A percentile compares a stretch with the other conserved stretches of the same genome.
Evolutionary conservation across 1,140 invertebrate species (phyloP).

Genomic region (Parasteatoda tepidariorum): DNA sequence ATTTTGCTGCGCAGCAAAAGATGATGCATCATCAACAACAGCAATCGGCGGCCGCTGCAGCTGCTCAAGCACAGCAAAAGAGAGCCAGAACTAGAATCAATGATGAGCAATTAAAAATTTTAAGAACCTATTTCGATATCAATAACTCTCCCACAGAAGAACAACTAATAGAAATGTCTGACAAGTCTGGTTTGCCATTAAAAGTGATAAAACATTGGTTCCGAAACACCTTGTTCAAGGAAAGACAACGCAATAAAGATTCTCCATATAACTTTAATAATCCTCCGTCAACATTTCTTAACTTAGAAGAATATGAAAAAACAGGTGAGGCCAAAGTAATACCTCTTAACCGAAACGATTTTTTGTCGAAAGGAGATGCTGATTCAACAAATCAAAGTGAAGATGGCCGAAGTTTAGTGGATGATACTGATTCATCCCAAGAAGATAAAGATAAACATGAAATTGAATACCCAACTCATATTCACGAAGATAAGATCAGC

Average conservation of each 20-base stretch:
- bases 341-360: constrained; percentile 71
- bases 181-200: constrained; percentile 93
- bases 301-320: constrained; percentile 98
- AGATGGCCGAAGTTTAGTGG: constrained; percentile 42
- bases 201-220: constrained; percentile 99
- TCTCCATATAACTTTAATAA: constrained; percentile 99
- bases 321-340: constrained; percentile 96
- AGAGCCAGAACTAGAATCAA: constrained; percentile 95
- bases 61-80: constrained; percentile 80
- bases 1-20: constrained; percentile 62
- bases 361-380: constrained; percentile 43
- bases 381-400: constrained; percentile 58
- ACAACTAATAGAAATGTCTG: constrained; percentile 96
- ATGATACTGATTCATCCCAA: constrained; percentile 59
- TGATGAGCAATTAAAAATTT: constrained; percentile 96
- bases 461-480: constrained; percentile 19
- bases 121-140: constrained; percentile 98
- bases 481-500: constrained; percentile 25
- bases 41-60: constrained; percentile 66
- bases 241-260: constrained; percentile 98
- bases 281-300: constrained; percentile 95
- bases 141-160: constrained; percentile 99
- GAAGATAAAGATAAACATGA: constrained; percentile 53
- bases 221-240: constrained; percentile 98
- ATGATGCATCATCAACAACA: constrained; percentile 71